phyloP scores from a whole-genome alignment of 2,113 vertebrate genomes.

The Festucalex cinctus region DNA sequence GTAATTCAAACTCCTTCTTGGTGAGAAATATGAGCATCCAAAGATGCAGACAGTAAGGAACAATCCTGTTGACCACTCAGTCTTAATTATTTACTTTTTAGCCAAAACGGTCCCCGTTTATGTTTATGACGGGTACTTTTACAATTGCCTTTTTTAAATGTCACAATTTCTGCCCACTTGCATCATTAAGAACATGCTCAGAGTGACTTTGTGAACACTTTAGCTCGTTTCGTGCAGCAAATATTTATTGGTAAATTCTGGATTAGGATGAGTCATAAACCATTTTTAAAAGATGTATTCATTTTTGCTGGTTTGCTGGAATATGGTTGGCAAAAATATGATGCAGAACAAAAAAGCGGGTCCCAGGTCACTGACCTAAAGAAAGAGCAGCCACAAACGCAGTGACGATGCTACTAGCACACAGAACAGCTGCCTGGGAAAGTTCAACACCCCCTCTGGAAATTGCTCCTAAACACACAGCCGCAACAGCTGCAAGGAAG shows the following conservation, averaged over 20 bases:
- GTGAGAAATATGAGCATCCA: background rate
- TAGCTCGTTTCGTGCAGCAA: background rate
- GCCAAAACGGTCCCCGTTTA: no score
- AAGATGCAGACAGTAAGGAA: no score
- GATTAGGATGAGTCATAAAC: background rate
- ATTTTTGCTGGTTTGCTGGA: background rate
- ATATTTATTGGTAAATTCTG: constrained; percentile 1
- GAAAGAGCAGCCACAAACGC: constrained; percentile 88
- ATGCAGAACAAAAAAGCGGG: background rate
- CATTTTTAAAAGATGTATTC: background rate
- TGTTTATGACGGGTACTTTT: background rate
- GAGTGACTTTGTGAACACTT: background rate
- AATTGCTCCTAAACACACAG: constrained; percentile 80
- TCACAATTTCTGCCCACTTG: background rate
- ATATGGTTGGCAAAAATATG: background rate
- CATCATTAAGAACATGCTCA: background rate
- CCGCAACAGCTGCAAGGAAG: constrained; percentile 87
- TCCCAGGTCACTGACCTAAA: constrained; percentile 73
- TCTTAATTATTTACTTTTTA: no score
- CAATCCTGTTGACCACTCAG: no score
- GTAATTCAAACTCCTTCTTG: background rate
- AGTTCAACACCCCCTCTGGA: constrained; percentile 81
- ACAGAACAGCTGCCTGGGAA: constrained; percentile 82
- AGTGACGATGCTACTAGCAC: constrained; percentile 88
- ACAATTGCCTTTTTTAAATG: background rate